Evolutionary conservation across 2,113 vertebrate species (phyloP), one percentile per base, ranked within the genome.

Genomic region (Hyaena hyaena): DNA sequence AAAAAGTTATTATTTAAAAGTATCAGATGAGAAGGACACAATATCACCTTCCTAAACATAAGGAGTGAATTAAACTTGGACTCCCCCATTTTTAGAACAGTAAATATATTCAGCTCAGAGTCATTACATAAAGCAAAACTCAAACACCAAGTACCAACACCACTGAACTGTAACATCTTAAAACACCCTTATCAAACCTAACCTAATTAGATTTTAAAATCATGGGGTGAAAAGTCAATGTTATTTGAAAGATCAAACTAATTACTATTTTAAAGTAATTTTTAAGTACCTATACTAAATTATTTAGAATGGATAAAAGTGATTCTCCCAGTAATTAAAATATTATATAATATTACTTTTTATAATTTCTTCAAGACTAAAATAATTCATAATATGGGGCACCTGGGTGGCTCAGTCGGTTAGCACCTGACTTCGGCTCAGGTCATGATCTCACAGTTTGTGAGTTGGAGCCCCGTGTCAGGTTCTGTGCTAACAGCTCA

Each of bases 191-290:
- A 66, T 68, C 80, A 12, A 76, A 7, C 4, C 23, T 87, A 31
- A 28, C 17, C 12, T 96, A 69, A 55, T 0, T 33, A 33, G 33
- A 66, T 68, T 90, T 95, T 45, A 1, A 12, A 43, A 77, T 65
- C 15, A 65, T 24, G 9, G n/a, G 14, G 24, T 0, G 17, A 3
- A 16, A 48, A 71, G 35, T 23, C 65, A n/a, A 24, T 50, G 17
- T 55, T 89, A 61, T 87, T 69, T 95, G 80, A 65, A 90, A 92
- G 53, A 88, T 16, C 5, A 68, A 48, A 76, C 11, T 66, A 97
- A 80, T 73, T 71, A 77, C 26, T 79, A 61, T 14, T 96, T 76
- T 15, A n/a, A 95, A 97, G 83, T 71, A 83, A 95, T 35, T 73
- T 50, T 55, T 86, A 91, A 35, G 35, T 83, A 90, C 28, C 19